Evolutionary conservation across 1,140 invertebrate genomes (phyloP).

Genomic region (Paraescarpia echinospica): DNA sequence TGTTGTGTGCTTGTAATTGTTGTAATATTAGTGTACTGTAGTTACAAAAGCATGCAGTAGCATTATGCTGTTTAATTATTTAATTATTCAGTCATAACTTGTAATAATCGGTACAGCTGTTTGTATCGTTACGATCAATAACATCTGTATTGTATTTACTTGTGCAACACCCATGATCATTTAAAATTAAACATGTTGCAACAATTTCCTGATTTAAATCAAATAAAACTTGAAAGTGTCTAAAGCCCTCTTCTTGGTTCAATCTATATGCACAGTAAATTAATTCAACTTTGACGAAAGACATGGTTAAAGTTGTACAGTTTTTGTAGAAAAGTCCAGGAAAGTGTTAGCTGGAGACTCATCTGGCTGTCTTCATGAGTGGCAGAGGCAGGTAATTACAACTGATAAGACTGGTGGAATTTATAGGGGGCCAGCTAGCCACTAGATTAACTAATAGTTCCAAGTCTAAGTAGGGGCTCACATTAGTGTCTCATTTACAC

Average conservation of each 20-base stretch:
- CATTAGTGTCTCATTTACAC: too few species aligned
- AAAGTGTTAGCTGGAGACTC: too few species aligned
- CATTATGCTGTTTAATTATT: not conserved
- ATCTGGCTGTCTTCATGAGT: too few species aligned
- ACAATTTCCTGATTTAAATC: not conserved
- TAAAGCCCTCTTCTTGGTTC: not conserved
- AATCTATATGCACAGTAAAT: not conserved
- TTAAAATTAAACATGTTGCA: not conserved
- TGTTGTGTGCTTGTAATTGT: not conserved
- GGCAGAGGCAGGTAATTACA: too few species aligned
- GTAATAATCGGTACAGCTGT: not conserved
- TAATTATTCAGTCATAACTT: not conserved
- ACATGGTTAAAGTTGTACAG: not conserved
- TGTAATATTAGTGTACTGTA: not conserved
- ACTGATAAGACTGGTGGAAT: too few species aligned
- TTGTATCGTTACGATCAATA: not conserved
- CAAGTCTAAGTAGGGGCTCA: too few species aligned
- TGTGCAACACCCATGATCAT: not conserved
- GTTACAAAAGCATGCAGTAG: not conserved
- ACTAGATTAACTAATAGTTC: too few species aligned
- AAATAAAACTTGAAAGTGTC: not conserved
- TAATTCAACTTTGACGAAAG: not conserved
- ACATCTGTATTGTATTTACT: not conserved
- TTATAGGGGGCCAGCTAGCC: too few species aligned
- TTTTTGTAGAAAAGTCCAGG: too few species aligned